A percentile compares a stretch with the other conserved stretches of the same genome.
Conservation (phyloP, 2,113 vertebrate species). For the Catagonus wagneri region DNA sequence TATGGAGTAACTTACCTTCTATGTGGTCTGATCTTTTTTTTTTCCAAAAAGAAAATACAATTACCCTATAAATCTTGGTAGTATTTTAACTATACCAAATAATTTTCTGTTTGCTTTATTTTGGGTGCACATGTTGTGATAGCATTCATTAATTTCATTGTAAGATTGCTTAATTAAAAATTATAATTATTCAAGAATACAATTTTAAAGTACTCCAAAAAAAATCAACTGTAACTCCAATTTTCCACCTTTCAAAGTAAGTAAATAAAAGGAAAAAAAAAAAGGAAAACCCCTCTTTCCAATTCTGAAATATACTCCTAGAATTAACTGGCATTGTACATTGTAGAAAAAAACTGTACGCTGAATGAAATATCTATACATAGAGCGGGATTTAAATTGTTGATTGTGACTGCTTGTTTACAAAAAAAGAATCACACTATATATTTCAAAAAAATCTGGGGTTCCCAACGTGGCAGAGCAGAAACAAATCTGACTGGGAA, state of each 20-base stretch:
- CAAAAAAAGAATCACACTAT: neutral
- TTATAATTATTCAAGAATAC: neutral
- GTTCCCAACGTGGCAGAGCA: no score
- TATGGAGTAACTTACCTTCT: neutral
- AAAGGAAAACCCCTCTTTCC: neutral
- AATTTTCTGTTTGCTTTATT: neutral
- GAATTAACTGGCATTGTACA: neutral
- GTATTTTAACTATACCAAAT: neutral
- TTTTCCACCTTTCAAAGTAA: neutral
- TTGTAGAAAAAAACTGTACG: neutral
- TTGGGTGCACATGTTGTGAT: neutral
- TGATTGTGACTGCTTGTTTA: neutral
- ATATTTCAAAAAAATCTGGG: neutral
- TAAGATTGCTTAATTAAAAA: neutral
- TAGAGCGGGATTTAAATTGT: neutral
- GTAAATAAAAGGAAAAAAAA: neutral
- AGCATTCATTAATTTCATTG: neutral
- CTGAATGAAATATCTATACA: neutral
- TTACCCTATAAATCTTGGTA: neutral
- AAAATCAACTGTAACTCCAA: neutral
- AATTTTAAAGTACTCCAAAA: constrained; percentile 39
- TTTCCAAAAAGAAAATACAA: neutral
- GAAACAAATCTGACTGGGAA: no score
- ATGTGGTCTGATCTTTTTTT: neutral
- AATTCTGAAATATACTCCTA: neutral